phyloP scores from a whole-genome alignment of 2,113 vertebrate species.

The Platichthys flesus region DNA sequence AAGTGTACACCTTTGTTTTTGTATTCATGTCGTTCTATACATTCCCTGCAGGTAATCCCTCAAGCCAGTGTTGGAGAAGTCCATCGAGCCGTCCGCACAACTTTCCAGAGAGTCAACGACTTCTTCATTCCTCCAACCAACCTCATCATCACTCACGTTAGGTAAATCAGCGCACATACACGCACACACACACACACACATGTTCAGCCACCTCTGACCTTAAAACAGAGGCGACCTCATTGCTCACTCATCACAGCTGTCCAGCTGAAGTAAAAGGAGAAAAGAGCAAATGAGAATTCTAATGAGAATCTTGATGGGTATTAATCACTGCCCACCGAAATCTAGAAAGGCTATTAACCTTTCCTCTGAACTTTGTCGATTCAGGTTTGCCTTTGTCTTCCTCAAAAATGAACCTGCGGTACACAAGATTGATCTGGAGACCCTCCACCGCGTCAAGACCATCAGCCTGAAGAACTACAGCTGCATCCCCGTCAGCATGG shows the following conservation, averaged over 20 bases:
- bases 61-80: constrained; percentile 90
- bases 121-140: constrained; percentile 97
- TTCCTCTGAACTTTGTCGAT: constrained; percentile 58
- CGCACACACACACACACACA: constrained; percentile 8
- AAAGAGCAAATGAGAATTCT: constrained; percentile 68
- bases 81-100: constrained; percentile 84
- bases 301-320: constrained; percentile 66
- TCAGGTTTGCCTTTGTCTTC: constrained; percentile 95
- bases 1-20: not conserved
- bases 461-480: constrained; percentile 84
- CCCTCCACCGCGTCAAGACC: constrained; percentile 88
- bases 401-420: constrained; percentile 84
- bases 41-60: constrained; percentile 86
- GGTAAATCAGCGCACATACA: constrained; percentile 81
- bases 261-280: constrained; percentile 47
- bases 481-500: constrained; percentile 90
- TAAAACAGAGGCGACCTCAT: constrained; percentile 21
- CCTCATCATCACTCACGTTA: constrained; percentile 97
- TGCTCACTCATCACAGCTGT: constrained; percentile 32
- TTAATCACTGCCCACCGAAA: constrained; percentile 51
- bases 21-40: not conserved
- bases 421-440: constrained; percentile 97
- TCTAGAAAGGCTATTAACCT: constrained; percentile 73
- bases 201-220: constrained; percentile 36
- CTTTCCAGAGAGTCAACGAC: constrained; percentile 89